phyloP scores from a whole-genome alignment of 2,113 vertebrate genomes.

The Nerophis ophidion region DNA sequence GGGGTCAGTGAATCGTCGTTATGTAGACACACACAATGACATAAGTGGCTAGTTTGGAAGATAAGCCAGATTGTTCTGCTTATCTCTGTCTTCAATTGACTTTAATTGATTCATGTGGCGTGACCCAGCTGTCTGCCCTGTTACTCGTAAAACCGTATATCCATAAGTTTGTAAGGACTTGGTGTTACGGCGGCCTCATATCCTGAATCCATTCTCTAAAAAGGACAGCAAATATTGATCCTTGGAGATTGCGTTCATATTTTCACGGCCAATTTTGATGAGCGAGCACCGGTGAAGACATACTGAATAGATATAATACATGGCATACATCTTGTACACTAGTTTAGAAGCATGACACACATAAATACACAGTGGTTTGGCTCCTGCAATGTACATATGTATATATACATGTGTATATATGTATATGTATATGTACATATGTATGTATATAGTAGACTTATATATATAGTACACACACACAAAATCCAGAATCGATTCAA shows the following conservation, averaged over 20 bases:
- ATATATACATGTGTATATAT: background rate
- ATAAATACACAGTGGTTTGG: too few relatives aligned
- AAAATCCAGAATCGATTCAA: too few relatives aligned
- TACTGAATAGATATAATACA: conserved; percentile 3
- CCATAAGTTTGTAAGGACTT: conserved; percentile 27
- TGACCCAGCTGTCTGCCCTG: conserved; percentile 32
- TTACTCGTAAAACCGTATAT: conserved; percentile 16
- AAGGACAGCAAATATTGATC: conserved; percentile 66
- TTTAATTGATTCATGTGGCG: conserved; percentile 23
- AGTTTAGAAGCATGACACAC: too few relatives aligned
- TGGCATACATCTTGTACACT: too few relatives aligned
- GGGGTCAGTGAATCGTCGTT: background rate
- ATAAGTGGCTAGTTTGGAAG: background rate
- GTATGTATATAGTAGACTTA: too few relatives aligned
- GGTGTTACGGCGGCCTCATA: conserved; percentile 46
- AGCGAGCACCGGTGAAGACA: conserved; percentile 26
- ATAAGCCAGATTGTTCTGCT: conserved; percentile 7
- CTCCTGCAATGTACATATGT: background rate
- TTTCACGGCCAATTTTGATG: conserved; percentile 13
- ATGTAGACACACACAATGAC: background rate
- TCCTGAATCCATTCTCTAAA: conserved; percentile 45
- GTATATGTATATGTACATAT: too few relatives aligned
- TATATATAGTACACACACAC: too few relatives aligned
- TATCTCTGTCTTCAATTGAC: conserved; percentile 7
- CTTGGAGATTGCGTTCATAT: background rate